phyloP scores from a whole-genome alignment of 2,797 vertebrate species.

The Malurus leucopterus region DNA sequence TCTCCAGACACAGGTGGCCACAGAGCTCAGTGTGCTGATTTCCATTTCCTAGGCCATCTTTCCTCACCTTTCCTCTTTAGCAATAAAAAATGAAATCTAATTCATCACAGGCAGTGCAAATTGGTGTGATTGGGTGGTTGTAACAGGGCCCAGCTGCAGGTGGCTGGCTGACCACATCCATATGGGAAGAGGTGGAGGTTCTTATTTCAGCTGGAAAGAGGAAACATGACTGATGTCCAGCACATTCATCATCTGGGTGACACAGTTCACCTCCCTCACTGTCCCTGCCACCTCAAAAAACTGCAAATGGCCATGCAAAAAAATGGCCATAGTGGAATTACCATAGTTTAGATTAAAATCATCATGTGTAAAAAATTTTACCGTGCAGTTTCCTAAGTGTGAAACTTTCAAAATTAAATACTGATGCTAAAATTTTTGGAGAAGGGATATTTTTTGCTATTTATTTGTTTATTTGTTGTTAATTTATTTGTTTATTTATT shows the following conservation, averaged over 20 bases:
- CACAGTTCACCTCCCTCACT: background rate
- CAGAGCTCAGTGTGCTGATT: background rate
- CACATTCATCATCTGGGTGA: background rate
- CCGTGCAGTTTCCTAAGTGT: background rate
- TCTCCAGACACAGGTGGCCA: background rate
- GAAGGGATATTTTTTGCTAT: background rate
- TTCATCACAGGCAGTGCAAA: background rate
- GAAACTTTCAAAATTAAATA: background rate
- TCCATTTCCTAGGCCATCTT: background rate
- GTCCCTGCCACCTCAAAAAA: background rate
- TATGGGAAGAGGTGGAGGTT: background rate
- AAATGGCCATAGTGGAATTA: background rate
- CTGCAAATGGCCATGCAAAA: background rate
- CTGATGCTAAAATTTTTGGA: fast-evolving
- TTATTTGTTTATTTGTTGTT: background rate
- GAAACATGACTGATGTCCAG: background rate
- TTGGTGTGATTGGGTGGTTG: background rate
- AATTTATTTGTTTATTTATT: background rate
- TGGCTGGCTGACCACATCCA: background rate
- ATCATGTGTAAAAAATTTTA: background rate
- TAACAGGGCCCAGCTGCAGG: background rate
- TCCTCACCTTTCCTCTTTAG: background rate
- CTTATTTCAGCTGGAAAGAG: background rate
- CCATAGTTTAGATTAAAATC: background rate
- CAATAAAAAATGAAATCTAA: background rate